Conservation (phyloP, 1,140 invertebrate genomes). For the Hycleus cichorii region DNA sequence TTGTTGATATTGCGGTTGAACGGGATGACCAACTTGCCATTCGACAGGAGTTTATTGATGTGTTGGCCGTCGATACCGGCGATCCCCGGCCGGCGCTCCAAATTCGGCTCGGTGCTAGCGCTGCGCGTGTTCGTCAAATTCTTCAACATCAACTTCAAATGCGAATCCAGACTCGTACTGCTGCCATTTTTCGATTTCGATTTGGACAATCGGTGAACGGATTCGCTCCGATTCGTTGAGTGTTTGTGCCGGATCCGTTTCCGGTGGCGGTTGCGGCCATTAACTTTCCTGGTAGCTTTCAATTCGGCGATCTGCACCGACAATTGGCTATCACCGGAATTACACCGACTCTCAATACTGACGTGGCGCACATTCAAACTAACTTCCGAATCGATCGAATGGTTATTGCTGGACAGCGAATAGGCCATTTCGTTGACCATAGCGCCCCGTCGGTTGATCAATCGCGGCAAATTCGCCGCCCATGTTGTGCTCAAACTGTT, state of each 20-base stretch:
- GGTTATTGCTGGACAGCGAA: constrained; percentile 54
- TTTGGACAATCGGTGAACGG: constrained; percentile 41
- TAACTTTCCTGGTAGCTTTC: constrained; percentile 56
- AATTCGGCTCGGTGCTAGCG: constrained; percentile 44
- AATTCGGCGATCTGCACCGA: constrained; percentile 75
- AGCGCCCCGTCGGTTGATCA: constrained; percentile 74
- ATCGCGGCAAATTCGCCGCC: constrained; percentile 79
- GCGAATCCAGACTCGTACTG: constrained; percentile 71
- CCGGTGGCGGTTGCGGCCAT: constrained; percentile 32
- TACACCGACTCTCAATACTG: constrained; percentile 72
- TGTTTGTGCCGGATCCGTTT: constrained; percentile 8
- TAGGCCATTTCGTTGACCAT: constrained; percentile 53
- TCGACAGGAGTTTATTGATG: constrained; percentile 46
- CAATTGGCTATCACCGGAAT: constrained; percentile 77
- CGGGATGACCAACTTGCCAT: constrained; percentile 48
- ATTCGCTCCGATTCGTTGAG: constrained; percentile 21
- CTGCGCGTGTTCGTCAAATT: constrained; percentile 44
- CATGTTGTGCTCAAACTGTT: constrained; percentile 74
- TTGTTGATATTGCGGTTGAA: constrained; percentile 46
- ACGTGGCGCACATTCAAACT: constrained; percentile 70
- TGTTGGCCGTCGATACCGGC: constrained; percentile 48
- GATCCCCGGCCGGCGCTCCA: constrained; percentile 51
- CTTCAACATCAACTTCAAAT: constrained; percentile 50
- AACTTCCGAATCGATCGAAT: constrained; percentile 66
- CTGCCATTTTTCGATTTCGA: constrained; percentile 52